Conservation (phyloP, 2,113 vertebrate species). For the Dipodomys stephensi region DNA sequence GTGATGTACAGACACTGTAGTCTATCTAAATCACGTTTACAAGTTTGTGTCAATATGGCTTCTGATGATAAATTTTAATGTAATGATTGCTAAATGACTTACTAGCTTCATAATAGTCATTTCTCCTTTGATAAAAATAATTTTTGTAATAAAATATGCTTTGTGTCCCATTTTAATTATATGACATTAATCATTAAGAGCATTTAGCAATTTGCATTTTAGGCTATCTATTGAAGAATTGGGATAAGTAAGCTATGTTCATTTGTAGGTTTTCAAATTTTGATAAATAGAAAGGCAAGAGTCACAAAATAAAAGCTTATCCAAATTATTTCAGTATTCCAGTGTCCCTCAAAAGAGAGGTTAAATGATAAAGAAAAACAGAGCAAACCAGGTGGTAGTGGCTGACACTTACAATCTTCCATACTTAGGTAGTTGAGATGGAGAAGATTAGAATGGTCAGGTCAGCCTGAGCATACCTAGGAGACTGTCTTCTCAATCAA, state of each 20-base stretch:
- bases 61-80: slow-evolving; percentile 36
- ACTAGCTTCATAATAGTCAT: slow-evolving; percentile 1
- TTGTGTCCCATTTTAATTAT: slow-evolving; percentile 57
- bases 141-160: slow-evolving; percentile 34
- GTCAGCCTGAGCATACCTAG: no score
- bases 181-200: slow-evolving; percentile 54
- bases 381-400: no score
- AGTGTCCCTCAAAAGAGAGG: not conserved
- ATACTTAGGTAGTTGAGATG: no score
- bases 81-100: slow-evolving; percentile 25
- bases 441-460: no score
- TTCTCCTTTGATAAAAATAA: slow-evolving; percentile 56
- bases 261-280: slow-evolving; percentile 5
- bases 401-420: no score
- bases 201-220: slow-evolving; percentile 48
- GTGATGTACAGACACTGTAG: not conserved
- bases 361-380: slow-evolving; percentile 24
- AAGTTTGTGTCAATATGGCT: slow-evolving; percentile 23
- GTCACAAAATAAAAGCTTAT: slow-evolving; percentile 50
- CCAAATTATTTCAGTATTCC: slow-evolving; percentile 35
- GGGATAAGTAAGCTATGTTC: not conserved
- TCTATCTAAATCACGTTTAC: slow-evolving; percentile 37
- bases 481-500: no score
- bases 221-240: slow-evolving; percentile 59
- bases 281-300: slow-evolving; percentile 46